These are phyloP conservation scores for Antennarius striatus DNA, from an alignment of 2,113 vertebrate species.

Conservation along the genomic window DNA sequence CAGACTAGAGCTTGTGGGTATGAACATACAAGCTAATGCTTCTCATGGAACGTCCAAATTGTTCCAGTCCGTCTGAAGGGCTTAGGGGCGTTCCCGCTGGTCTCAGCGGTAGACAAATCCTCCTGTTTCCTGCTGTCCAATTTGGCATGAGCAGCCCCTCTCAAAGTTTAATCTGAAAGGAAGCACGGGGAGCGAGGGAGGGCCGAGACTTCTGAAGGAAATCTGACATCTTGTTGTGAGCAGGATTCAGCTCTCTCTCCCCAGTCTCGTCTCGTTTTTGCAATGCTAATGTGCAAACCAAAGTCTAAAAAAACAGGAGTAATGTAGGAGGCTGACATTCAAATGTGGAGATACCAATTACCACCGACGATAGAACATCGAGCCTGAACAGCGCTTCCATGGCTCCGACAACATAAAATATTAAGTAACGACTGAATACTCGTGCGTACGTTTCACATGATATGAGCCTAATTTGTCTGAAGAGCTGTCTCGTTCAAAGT, in stretches of 20 bases:
- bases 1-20: conserved; percentile 7
- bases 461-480: no score
- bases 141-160: conserved; percentile 43
- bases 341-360: neutral
- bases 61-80: conserved; percentile 32
- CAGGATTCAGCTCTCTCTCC: conserved; percentile 10
- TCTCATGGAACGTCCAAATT: no score
- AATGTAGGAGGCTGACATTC: neutral
- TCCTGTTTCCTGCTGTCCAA: conserved; percentile 54
- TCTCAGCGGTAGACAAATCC: conserved; percentile 54
- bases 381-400: no score
- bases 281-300: conserved; percentile 6
- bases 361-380: neutral
- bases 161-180: conserved; percentile 55
- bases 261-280: neutral
- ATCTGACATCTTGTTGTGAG: conserved; percentile 26
- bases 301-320: neutral
- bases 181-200: conserved; percentile 19
- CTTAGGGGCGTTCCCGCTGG: conserved; percentile 45
- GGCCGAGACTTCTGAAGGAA: conserved; percentile 30
- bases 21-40: no score
- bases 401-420: no score
- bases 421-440: no score
- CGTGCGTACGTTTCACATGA: no score
- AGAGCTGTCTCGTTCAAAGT: no score